Percentiles rank a stretch among this genome's conserved stretches.
These are phyloP conservation scores for Pelagia noctiluca DNA, from an alignment of 30 jellyfish, hydroid and myxozoan genomes.

Conservation along the genomic window DNA sequence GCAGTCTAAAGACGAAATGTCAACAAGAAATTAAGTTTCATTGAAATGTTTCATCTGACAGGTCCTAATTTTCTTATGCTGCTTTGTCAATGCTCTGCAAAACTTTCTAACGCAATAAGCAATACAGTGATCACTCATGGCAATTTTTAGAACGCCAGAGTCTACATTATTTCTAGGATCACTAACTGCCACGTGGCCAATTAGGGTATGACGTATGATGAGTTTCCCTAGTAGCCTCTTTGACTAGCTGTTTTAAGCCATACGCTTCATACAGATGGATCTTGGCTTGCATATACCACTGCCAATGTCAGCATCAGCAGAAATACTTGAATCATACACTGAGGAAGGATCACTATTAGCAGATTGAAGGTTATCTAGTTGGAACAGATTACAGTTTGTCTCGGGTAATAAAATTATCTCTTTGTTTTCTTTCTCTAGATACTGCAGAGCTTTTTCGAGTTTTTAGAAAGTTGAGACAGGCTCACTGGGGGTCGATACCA, in stretches of 20 bases:
- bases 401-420: not conserved
- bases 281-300: not conserved
- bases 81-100: conserved; percentile 11
- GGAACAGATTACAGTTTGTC: not conserved
- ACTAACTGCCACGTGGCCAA: conserved; percentile 36
- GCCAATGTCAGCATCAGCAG: not conserved
- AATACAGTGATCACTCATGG: conserved; percentile 15
- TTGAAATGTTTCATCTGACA: conserved; percentile 23
- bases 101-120: conserved; percentile 32
- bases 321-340: not conserved
- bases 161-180: conserved; percentile 30
- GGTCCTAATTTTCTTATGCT: conserved; percentile 16
- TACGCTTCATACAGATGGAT: conserved; percentile 36
- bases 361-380: not conserved
- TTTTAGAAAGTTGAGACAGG: not conserved
- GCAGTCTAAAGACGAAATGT: conserved; percentile 15
- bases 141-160: conserved; percentile 23
- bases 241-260: conserved; percentile 22
- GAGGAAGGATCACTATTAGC: not conserved
- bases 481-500: not conserved
- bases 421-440: not conserved
- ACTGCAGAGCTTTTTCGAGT: not conserved
- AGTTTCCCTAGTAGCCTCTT: conserved; percentile 38
- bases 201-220: not conserved
- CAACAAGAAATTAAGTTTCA: conserved; percentile 23